Conservation (phyloP, 2,888 invertebrate genomes). For the Ashinkailepas kermadecensis region DNA sequence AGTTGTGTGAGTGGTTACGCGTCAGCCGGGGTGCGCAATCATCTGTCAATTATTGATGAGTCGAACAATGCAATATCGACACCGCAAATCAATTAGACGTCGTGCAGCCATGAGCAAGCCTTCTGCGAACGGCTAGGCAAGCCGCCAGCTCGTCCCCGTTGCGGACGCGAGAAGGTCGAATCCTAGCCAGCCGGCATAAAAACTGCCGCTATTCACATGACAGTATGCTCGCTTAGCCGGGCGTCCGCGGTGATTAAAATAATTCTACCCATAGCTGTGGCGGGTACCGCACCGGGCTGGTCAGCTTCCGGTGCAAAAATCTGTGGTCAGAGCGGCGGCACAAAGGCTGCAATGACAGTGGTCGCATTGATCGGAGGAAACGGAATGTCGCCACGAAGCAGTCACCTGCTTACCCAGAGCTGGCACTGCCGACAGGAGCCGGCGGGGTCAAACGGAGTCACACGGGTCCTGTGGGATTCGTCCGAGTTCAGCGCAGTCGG, state of each 20-base stretch:
- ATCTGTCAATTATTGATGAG: not conserved
- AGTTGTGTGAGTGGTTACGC: too few relatives aligned
- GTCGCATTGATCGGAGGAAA: not conserved
- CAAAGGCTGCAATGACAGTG: not conserved
- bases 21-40: too few relatives aligned
- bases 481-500: too few relatives aligned
- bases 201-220: not conserved
- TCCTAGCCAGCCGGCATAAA: not conserved
- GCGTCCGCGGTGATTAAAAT: not conserved
- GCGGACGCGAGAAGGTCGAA: not conserved
- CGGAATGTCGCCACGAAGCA: not conserved
- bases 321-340: not conserved
- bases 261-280: not conserved
- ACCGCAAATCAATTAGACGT: not conserved
- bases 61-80: not conserved
- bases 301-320: slow-evolving; percentile 1
- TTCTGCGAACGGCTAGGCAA: not conserved
- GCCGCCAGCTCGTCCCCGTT: not conserved
- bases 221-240: not conserved
- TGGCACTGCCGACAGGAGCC: too few relatives aligned
- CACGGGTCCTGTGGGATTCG: too few relatives aligned
- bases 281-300: not conserved
- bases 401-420: too few relatives aligned
- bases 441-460: too few relatives aligned
- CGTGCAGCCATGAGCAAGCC: not conserved